Base-by-base conservation (phyloP, 2,888 invertebrate species). In the Odontocolon sp. region DNA sequence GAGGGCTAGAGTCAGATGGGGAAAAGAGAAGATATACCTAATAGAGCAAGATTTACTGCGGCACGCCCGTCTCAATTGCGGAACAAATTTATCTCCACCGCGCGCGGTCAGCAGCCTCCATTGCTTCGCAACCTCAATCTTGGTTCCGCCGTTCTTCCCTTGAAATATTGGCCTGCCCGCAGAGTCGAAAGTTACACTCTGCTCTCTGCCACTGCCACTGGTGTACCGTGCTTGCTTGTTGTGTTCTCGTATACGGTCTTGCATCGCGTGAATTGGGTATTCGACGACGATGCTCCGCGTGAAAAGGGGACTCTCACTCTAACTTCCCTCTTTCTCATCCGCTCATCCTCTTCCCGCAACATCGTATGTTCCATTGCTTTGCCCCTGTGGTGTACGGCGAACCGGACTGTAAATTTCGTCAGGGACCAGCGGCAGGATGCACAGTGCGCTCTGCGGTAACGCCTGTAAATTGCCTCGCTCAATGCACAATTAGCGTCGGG, bases 21-120 rank as follows among this genome's bases (percentile, higher is more conserved):
- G 69, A 81, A 83, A 83, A 75, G 82, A 59, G 82, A 85, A 83
- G 83, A 85, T 84, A 84, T 82, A 85, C 81, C 87, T 87, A 87
- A 88, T 87, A 86, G 87, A 87, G 83, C 66, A 87, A 87, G 88
- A 88, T 87, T 88, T 88, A 88, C 87, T 82, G 84, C 85, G 79
- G 83, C 84, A 85, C 84, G 88, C 86, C 87, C 84, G 87, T 85
- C 88, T 88, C 89, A 88, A 89, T 89, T 88, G 89, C 87, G 84
- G 87, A 87, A 87, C 87, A 88, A 89, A 89, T 89, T 89, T 89
- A 89, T 89, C 89, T 89, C 85, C 82, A 81, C 84, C 84, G 86
- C 83, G 85, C 47, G 26, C 70, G 81, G 81, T 88, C 88, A 88
- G 87, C 87, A 83, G 85, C 83, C 83, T 84, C 85, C 86, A 84